A percentile compares a stretch with the other conserved stretches of the same genome.
Conservation (phyloP, 2,113 vertebrate species). For the Mionectes macconnelli region DNA sequence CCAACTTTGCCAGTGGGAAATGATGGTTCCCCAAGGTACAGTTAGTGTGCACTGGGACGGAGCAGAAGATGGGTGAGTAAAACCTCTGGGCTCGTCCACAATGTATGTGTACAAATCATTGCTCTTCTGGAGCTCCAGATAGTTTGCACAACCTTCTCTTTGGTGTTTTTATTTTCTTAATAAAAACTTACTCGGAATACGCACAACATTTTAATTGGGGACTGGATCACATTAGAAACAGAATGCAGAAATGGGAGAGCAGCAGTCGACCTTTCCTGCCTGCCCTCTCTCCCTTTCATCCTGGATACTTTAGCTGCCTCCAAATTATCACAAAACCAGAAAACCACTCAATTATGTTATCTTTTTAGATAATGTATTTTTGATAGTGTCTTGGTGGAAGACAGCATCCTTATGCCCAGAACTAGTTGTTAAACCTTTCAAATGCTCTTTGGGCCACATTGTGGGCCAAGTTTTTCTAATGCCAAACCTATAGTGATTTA, state of each 20-base stretch:
- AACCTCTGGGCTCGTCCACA: background rate
- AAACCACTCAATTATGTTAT: background rate
- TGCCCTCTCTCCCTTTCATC: background rate
- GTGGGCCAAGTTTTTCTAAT: background rate
- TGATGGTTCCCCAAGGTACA: background rate
- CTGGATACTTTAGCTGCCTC: background rate
- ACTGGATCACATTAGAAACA: constrained; percentile 3
- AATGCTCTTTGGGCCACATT: background rate
- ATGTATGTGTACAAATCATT: background rate
- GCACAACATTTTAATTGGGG: background rate
- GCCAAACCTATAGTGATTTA: background rate
- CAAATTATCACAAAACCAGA: background rate
- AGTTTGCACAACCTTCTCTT: constrained; percentile 42
- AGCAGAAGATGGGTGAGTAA: constrained; percentile 37
- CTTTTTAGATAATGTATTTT: background rate
- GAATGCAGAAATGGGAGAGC: background rate
- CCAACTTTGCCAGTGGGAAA: background rate
- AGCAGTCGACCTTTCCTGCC: background rate
- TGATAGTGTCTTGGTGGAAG: background rate
- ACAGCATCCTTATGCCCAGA: background rate
- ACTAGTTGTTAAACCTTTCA: background rate
- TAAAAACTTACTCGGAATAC: background rate
- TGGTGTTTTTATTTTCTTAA: constrained; percentile 20
- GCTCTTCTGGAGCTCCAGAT: background rate
- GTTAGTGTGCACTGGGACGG: background rate